These are phyloP conservation scores for Tribolium freemani DNA, from an alignment of 2,888 invertebrate genomes.

Conservation along the genomic window DNA sequence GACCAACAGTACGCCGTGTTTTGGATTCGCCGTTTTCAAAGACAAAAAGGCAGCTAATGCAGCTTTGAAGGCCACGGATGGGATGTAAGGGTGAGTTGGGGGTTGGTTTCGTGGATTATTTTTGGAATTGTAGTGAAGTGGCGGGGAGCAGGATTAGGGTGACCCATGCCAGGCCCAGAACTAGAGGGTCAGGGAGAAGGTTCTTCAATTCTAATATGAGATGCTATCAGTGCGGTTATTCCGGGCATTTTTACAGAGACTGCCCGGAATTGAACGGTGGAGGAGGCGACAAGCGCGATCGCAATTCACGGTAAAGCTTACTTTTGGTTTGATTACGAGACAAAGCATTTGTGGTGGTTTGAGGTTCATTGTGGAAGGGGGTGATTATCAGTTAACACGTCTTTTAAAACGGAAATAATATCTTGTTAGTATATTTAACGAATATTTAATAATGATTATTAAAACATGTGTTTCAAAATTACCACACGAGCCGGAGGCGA, in stretches of 20 bases:
- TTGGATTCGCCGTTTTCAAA: slow-evolving; percentile 74
- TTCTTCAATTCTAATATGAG: slow-evolving; percentile 72
- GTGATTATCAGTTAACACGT: not conserved
- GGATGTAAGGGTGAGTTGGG: slow-evolving; percentile 66
- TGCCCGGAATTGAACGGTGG: slow-evolving; percentile 68
- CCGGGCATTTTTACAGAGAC: slow-evolving; percentile 73
- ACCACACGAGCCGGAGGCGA: no score
- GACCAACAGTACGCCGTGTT: slow-evolving; percentile 73
- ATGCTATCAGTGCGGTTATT: slow-evolving; percentile 73
- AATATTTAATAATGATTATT: no score
- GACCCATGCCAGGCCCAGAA: slow-evolving; percentile 71
- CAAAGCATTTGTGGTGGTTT: slow-evolving; percentile 35
- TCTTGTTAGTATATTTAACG: no score
- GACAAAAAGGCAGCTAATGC: slow-evolving; percentile 70
- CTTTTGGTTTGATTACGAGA: slow-evolving; percentile 30
- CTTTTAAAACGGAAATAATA: not conserved
- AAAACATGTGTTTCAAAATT: no score
- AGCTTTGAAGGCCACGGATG: slow-evolving; percentile 68
- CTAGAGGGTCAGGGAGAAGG: slow-evolving; percentile 68
- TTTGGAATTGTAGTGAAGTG: slow-evolving; percentile 65
- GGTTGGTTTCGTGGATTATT: not conserved
- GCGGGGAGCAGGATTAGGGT: slow-evolving; percentile 71
- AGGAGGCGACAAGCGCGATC: slow-evolving; percentile 59
- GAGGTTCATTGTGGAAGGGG: not conserved
- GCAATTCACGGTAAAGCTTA: slow-evolving; percentile 57